Conservation (phyloP, 2,888 invertebrate genomes). For the Gerosis bhagava region DNA sequence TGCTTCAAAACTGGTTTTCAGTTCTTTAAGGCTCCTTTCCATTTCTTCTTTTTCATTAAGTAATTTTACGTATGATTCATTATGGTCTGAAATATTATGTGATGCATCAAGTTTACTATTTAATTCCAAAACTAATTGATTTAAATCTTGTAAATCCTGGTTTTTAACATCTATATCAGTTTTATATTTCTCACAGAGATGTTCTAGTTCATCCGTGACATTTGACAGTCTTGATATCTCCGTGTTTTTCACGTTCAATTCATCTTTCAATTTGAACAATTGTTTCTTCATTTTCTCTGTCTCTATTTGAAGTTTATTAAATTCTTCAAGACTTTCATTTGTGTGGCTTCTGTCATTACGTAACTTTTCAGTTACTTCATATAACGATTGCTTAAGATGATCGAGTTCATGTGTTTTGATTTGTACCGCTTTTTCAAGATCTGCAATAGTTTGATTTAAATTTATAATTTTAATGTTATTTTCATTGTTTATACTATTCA, state of each 20-base stretch:
- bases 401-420: conserved; percentile 57
- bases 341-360: conserved; percentile 38
- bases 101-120: conserved; percentile 55
- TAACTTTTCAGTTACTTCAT: conserved; percentile 43
- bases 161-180: conserved; percentile 49
- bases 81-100: conserved; percentile 49
- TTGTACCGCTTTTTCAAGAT: conserved; percentile 47
- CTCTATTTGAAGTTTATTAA: conserved; percentile 48
- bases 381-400: conserved; percentile 45
- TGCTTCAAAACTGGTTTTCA: conserved; percentile 42
- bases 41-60: conserved; percentile 53
- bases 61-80: conserved; percentile 55
- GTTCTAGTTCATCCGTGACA: conserved; percentile 46
- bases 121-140: conserved; percentile 56
- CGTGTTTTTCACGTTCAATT: conserved; percentile 48
- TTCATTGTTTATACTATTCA: conserved; percentile 49
- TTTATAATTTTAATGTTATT: conserved; percentile 44
- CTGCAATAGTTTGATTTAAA: conserved; percentile 44
- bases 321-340: conserved; percentile 48
- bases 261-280: conserved; percentile 48
- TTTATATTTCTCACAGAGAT: conserved; percentile 42
- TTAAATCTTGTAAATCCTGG: conserved; percentile 64
- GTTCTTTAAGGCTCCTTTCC: conserved; percentile 47
- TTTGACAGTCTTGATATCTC: conserved; percentile 47
- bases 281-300: conserved; percentile 55